Evolutionary conservation across 2,888 invertebrate genomes (phyloP), one percentile per base, ranked within the genome.

Genomic region (Dolichopus griseipennis): DNA sequence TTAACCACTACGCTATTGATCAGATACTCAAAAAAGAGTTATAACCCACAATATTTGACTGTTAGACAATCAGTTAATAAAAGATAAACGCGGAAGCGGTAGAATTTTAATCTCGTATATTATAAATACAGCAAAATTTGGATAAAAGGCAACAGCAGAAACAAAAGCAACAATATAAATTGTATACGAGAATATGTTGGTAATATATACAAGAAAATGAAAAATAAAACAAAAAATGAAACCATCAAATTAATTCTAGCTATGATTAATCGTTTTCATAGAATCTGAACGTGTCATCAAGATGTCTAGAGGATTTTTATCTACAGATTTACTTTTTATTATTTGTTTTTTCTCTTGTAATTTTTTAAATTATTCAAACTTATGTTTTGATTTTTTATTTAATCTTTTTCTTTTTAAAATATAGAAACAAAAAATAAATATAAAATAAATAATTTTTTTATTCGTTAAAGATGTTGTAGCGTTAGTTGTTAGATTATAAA

Each of bases 241-340:
- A 18, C 27, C 63, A 63, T 63, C 22, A 63, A 63, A 63, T 63
- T 63, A 63, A 63, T 63, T 63, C 27, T 27, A 27, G 27, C 27
- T 9, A 63, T 63, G 63, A 63, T 63, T 63, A 63, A 63, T 63
- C 63, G 27, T 63, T 63, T 63, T 27, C 27, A 27, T 63, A 27
- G 63, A 63, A 63, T 63, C 18, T 63, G 63, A 63, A 63, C 63
- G 63, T 63, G 63, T 63, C 63, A 63, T 63, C 63, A 63, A 63
- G 63, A 63, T 63, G 63, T 63, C 63, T 63, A 63, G 63, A 27
- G 27, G 27, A 33, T 63, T 63, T 63, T 63, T 63, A 33, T 63
- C 12, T 63, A 63, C 52, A 52, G 52, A 52, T 52, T 52, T 52
- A 52, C 2, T 52, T 52, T 52, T 52, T 18, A 52, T 52, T 18